Percentiles rank a stretch among this genome's conserved stretches.
Conservation (phyloP, 2,888 invertebrate genomes). For the Caradrina clavipalpis region DNA sequence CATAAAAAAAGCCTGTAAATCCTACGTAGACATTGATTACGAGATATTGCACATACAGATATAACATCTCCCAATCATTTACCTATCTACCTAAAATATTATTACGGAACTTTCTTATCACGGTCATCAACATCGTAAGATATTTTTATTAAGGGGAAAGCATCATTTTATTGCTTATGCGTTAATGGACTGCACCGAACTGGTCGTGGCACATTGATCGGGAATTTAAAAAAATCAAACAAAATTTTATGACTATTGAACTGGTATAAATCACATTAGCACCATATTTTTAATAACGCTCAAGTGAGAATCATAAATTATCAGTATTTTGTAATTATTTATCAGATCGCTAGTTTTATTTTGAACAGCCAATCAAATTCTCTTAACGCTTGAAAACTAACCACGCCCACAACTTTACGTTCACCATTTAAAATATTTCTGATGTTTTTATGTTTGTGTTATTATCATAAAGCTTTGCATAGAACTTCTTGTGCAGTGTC, state of each 20-base stretch:
- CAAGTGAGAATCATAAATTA: conserved; percentile 7
- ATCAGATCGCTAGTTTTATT: conserved; percentile 24
- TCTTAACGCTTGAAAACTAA: neutral
- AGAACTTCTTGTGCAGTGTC: neutral
- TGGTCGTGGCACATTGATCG: conserved; percentile 5
- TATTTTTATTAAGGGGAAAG: conserved; percentile 12
- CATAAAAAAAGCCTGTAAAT: too few relatives aligned
- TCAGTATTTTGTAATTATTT: neutral
- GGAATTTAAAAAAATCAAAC: conserved; percentile 8
- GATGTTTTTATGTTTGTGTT: neutral
- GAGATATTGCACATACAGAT: too few relatives aligned
- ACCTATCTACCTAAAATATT: neutral
- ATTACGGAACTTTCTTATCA: conserved; percentile 1
- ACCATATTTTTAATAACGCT: neutral
- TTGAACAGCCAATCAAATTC: conserved; percentile 20
- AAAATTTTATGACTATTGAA: conserved; percentile 5
- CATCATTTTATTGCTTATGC: conserved; percentile 8
- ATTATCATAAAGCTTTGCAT: neutral
- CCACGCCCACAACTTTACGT: conserved; percentile 18
- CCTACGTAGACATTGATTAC: too few relatives aligned
- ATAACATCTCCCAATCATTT: too few relatives aligned
- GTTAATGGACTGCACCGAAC: neutral
- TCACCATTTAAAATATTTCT: conserved; percentile 20
- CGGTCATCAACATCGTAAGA: neutral
- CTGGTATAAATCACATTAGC: neutral